phyloP scores from a whole-genome alignment of 2,113 vertebrate species.

The Microcebus griseorufus region DNA sequence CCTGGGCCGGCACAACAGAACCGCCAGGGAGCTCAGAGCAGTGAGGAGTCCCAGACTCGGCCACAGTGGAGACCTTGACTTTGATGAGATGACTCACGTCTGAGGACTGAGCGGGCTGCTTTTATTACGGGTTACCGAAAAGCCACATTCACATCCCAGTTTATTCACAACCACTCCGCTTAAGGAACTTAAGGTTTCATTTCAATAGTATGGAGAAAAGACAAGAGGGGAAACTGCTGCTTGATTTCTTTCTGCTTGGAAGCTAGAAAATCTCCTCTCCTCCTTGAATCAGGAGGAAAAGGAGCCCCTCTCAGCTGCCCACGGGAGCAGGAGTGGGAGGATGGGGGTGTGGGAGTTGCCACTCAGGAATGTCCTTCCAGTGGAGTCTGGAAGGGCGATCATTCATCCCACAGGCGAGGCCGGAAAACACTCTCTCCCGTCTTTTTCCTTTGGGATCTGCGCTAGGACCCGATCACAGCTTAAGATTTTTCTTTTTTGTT shows the following conservation, averaged over 20 bases:
- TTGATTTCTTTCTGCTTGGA: not conserved
- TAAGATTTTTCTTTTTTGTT: not conserved
- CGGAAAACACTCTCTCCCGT: not conserved
- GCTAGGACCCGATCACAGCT: not conserved
- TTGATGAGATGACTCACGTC: not conserved
- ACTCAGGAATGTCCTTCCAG: not conserved
- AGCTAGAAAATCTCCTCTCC: not conserved
- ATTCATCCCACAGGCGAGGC: not conserved
- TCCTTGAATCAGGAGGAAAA: not conserved
- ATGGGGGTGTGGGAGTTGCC: not conserved
- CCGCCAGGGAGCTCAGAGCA: not conserved
- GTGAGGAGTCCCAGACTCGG: too few relatives aligned
- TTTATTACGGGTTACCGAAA: not conserved
- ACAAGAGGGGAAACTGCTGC: not conserved
- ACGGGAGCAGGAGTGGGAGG: not conserved
- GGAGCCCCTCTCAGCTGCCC: not conserved
- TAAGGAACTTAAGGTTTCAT: not conserved
- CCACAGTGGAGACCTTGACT: not conserved
- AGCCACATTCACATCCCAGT: not conserved
- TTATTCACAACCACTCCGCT: not conserved
- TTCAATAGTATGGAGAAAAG: not conserved
- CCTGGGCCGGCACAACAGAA: too few relatives aligned
- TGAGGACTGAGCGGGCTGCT: too few relatives aligned
- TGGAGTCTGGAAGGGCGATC: not conserved
- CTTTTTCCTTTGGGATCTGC: not conserved